Evolutionary conservation across 2,888 invertebrate genomes (phyloP).

Genomic region (Polyploca ridens): DNA sequence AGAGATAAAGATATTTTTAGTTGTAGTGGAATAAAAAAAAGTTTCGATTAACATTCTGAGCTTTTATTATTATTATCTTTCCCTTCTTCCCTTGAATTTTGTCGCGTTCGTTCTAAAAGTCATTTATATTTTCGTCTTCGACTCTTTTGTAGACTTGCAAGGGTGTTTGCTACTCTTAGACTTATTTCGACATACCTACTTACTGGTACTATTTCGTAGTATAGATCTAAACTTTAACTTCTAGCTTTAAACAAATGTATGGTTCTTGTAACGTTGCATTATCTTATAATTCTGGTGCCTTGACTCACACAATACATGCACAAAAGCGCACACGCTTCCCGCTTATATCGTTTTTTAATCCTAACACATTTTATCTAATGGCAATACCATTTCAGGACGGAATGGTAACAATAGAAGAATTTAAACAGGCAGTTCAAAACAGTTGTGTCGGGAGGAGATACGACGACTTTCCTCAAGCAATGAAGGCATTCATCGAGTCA

Average conservation of each 20-base stretch:
- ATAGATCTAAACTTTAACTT: too few relatives aligned
- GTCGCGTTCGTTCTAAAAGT: too few relatives aligned
- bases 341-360: conserved; percentile 36
- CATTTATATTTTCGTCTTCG: too few relatives aligned
- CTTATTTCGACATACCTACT: too few relatives aligned
- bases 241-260: neutral
- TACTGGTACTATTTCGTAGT: too few relatives aligned
- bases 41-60: too few relatives aligned
- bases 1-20: neutral
- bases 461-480: conserved; percentile 92
- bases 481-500: conserved; percentile 93
- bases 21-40: neutral
- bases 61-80: too few relatives aligned
- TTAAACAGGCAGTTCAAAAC: conserved; percentile 91
- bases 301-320: conserved; percentile 40
- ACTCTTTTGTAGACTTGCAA: too few relatives aligned
- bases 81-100: too few relatives aligned
- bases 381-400: conserved; percentile 87
- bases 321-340: conserved; percentile 57
- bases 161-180: too few relatives aligned
- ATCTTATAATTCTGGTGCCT: neutral
- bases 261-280: neutral
- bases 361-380: conserved; percentile 24
- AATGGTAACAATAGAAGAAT: conserved; percentile 91
- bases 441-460: conserved; percentile 91